phyloP scores from a whole-genome alignment of 1,140 invertebrate genomes.

The Lerema accius region DNA sequence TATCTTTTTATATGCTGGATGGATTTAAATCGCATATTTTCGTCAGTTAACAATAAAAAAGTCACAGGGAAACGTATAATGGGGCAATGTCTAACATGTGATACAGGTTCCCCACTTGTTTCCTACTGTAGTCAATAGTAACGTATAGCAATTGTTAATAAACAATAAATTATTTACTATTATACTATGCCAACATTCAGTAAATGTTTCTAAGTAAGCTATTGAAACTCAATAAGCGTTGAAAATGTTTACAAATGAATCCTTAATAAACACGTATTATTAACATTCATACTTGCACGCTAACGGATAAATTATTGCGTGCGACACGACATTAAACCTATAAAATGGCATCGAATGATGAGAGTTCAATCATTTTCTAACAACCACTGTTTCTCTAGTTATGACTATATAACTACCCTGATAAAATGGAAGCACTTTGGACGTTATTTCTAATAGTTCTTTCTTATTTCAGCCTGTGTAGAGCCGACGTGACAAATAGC shows the following conservation, averaged over 20 bases:
- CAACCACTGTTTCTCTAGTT: neutral
- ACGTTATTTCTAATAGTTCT: conserved; percentile 24
- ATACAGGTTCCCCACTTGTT: too few species aligned
- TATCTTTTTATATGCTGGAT: too few species aligned
- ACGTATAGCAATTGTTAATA: too few species aligned
- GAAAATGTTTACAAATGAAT: conserved; percentile 12
- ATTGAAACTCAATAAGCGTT: conserved; percentile 2
- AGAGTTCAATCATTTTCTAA: neutral
- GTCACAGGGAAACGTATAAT: too few species aligned
- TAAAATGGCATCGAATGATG: neutral
- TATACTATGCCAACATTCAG: too few species aligned
- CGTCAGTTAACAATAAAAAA: too few species aligned
- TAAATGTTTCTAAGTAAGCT: too few species aligned
- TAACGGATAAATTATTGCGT: neutral
- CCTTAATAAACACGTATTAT: conserved; percentile 3
- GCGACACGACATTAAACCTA: conserved; percentile 7
- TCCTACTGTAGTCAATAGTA: too few species aligned
- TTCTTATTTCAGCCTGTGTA: conserved; percentile 33
- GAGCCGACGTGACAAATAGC: conserved; percentile 27
- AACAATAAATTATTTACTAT: too few species aligned
- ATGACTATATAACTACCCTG: neutral
- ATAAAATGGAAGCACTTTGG: conserved; percentile 5
- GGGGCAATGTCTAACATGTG: too few species aligned
- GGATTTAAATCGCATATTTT: too few species aligned
- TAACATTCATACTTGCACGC: too few species aligned